Evolutionary conservation across 2,797 vertebrate species (phyloP).

Genomic region (Limnodromus scolopaceus): DNA sequence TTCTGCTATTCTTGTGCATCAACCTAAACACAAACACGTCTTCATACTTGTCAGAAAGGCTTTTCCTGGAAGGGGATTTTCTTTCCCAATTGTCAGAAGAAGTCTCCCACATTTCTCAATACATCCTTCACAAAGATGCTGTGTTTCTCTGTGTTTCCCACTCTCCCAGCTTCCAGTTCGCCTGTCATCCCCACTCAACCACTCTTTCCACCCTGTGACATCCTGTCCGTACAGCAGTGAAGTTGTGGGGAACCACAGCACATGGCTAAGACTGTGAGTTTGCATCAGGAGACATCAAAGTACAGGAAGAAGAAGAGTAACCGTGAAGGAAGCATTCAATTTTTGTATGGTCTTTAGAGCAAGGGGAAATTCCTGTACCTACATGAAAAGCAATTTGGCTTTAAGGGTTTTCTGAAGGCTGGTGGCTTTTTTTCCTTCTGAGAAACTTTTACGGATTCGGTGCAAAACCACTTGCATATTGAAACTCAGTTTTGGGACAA

Average conservation of each 20-base stretch:
- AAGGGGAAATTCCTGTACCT: not conserved
- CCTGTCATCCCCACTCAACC: too few species aligned
- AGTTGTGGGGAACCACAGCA: not conserved
- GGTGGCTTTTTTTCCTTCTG: not conserved
- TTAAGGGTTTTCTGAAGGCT: not conserved
- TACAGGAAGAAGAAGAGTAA: not conserved
- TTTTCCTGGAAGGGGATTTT: not conserved
- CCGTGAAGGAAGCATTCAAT: rapidly evolving
- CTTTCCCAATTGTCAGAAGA: rapidly evolving
- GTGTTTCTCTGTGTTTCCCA: not conserved
- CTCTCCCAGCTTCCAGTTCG: not conserved
- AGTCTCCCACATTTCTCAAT: not conserved
- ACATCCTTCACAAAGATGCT: not conserved
- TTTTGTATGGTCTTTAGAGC: not conserved
- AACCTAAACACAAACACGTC: not conserved
- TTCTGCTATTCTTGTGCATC: not conserved
- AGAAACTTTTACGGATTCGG: not conserved
- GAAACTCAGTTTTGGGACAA: not conserved
- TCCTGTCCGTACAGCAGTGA: not conserved
- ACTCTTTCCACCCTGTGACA: not conserved
- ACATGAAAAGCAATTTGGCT: not conserved
- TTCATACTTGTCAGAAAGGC: not conserved
- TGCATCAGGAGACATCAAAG: not conserved
- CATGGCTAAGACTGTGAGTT: not conserved
- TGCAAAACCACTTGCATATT: not conserved